Percentiles rank a stretch among this genome's conserved stretches.
Conservation (phyloP, 2,888 invertebrate species). For the Andrena fulva region DNA sequence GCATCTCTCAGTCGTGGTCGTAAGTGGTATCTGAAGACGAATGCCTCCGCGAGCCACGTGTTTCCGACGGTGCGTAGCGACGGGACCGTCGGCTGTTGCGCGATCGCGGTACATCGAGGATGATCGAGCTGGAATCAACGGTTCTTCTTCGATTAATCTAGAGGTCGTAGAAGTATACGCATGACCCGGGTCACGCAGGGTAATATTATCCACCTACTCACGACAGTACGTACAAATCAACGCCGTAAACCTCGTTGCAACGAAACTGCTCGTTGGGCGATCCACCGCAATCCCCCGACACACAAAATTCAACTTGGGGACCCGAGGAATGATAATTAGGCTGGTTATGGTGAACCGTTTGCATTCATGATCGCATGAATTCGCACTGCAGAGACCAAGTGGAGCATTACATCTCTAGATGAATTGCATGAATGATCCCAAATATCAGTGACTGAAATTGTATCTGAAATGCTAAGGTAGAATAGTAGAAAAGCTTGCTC, state of each 20-base stretch:
- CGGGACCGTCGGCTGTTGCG: constrained; percentile 13
- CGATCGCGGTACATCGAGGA: constrained; percentile 23
- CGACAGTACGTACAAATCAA: constrained; percentile 58
- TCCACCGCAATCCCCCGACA: constrained; percentile 22
- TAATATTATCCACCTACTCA: constrained; percentile 71
- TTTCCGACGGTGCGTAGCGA: too few relatives aligned
- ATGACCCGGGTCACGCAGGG: constrained; percentile 83
- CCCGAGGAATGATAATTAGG: background rate
- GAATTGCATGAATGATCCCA: too few relatives aligned
- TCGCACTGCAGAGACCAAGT: too few relatives aligned
- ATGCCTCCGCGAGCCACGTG: background rate
- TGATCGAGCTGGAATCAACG: constrained; percentile 42
- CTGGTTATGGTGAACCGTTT: too few relatives aligned
- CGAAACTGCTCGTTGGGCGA: constrained; percentile 42
- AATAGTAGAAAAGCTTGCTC: background rate
- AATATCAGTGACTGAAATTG: too few relatives aligned
- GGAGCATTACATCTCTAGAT: too few relatives aligned
- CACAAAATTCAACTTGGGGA: background rate
- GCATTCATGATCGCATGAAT: too few relatives aligned
- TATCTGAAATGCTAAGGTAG: background rate
- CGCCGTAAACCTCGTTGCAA: constrained; percentile 24
- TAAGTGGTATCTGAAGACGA: background rate
- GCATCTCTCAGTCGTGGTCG: background rate
- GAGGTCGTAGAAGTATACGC: constrained; percentile 69
- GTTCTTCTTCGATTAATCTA: constrained; percentile 52